phyloP scores from a whole-genome alignment of 1,140 invertebrate genomes.

The Pseudomyrmex gracilis region DNA sequence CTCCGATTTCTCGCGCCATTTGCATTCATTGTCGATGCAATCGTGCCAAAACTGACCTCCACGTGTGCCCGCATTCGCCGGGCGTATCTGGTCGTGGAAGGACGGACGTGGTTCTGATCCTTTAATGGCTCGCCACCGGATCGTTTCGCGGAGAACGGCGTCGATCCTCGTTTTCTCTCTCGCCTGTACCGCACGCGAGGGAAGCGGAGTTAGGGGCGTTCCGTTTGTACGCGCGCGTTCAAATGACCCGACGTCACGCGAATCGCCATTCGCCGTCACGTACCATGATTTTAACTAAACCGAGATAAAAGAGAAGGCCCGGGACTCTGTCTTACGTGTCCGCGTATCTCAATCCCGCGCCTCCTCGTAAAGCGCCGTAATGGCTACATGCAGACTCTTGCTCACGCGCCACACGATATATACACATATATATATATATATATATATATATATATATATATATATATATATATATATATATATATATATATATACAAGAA shows the following conservation, averaged over 20 bases:
- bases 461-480: too few species aligned
- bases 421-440: too few species aligned
- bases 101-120: conserved; percentile 28
- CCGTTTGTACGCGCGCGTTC: conserved; percentile 57
- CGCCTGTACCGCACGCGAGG: neutral
- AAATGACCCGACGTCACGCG: conserved; percentile 38
- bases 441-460: too few species aligned
- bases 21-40: conserved; percentile 34
- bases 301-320: conserved; percentile 42
- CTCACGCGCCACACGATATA: conserved; percentile 37
- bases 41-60: conserved; percentile 9
- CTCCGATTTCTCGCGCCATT: conserved; percentile 10
- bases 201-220: neutral
- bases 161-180: neutral
- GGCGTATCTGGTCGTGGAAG: conserved; percentile 2
- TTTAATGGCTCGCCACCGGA: conserved; percentile 27
- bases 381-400: conserved; percentile 26
- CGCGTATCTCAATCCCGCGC: conserved; percentile 31
- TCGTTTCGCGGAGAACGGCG: neutral
- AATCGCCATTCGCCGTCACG: conserved; percentile 44
- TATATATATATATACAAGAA: neutral
- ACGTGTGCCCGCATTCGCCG: conserved; percentile 22
- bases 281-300: conserved; percentile 54
- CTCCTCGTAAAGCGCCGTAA: conserved; percentile 43
- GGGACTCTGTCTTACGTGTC: conserved; percentile 46